A percentile compares a stretch with the other conserved stretches of the same genome.
Evolutionary conservation across 2,888 invertebrate species (phyloP).

Genomic region (Volucella zonaria): DNA sequence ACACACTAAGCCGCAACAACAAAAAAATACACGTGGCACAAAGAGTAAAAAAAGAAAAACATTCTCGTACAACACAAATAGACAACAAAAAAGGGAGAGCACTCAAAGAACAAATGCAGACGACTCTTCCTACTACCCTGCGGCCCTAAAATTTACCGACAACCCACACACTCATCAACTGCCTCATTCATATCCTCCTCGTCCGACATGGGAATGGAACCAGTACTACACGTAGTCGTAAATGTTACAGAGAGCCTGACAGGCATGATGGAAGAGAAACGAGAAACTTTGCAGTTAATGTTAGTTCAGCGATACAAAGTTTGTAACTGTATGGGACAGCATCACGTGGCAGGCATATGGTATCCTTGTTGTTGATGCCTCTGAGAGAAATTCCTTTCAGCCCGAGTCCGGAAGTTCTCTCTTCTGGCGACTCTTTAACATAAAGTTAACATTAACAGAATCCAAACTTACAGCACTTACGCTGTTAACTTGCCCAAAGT

Average conservation of each 20-base stretch:
- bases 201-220: no score
- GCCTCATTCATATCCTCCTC: not conserved
- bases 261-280: slow-evolving; percentile 45
- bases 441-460: slow-evolving; percentile 71
- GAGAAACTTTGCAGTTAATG: slow-evolving; percentile 65
- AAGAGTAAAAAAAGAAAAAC: slow-evolving; percentile 34
- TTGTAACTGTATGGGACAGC: slow-evolving; percentile 29
- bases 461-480: slow-evolving; percentile 48
- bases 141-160: slow-evolving; percentile 4
- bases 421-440: slow-evolving; percentile 13
- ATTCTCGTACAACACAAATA: not conserved
- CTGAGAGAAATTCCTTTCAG: slow-evolving; percentile 33
- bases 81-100: slow-evolving; percentile 21
- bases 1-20: slow-evolving; percentile 51
- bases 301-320: slow-evolving; percentile 46
- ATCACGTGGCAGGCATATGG: slow-evolving; percentile 59
- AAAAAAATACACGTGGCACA: slow-evolving; percentile 67
- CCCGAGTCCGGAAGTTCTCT: not conserved
- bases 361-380: not conserved
- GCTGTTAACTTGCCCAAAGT: slow-evolving; percentile 66
- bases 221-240: not conserved
- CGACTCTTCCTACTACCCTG: not conserved
- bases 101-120: slow-evolving; percentile 41
- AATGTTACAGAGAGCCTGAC: slow-evolving; percentile 10
- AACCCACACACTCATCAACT: slow-evolving; percentile 20